Conservation (phyloP, 37 sponge, comb jelly and placozoan genomes). For the Cladorhizidae sp. region DNA sequence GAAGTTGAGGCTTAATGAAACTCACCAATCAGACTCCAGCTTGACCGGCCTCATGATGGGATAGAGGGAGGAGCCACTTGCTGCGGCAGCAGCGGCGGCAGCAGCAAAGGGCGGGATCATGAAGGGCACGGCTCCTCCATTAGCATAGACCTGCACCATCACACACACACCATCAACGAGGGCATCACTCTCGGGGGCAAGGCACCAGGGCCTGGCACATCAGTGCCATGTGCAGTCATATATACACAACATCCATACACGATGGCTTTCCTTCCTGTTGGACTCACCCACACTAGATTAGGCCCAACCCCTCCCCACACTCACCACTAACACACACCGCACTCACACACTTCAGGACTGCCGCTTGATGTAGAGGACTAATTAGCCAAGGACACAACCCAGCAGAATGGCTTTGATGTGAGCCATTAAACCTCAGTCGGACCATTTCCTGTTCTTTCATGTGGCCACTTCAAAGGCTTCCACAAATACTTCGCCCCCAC, state of each 20-base stretch:
- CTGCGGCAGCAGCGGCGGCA: background rate
- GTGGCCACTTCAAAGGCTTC: background rate
- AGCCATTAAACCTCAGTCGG: background rate
- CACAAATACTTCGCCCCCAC: background rate
- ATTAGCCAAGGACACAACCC: no score
- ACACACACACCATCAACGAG: background rate
- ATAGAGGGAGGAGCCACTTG: constrained; percentile 46
- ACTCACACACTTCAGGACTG: background rate
- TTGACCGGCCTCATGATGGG: constrained; percentile 54
- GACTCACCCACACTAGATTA: no score
- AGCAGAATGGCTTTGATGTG: background rate
- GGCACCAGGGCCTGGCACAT: no score
- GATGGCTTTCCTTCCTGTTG: no score
- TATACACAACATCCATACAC: no score
- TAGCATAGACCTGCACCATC: constrained; percentile 52
- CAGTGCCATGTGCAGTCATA: no score
- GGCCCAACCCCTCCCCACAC: no score
- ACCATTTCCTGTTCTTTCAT: constrained; percentile 14
- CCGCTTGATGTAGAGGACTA: background rate
- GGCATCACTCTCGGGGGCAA: no score
- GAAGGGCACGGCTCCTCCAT: constrained; percentile 43
- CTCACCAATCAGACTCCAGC: constrained; percentile 62
- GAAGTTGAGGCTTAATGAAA: background rate
- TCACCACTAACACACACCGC: background rate
- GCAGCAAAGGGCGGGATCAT: constrained; percentile 64